Evolutionary conservation across 2,113 vertebrate genomes (phyloP), one percentile per base, ranked within the genome.

Genomic region (Conger conger): DNA sequence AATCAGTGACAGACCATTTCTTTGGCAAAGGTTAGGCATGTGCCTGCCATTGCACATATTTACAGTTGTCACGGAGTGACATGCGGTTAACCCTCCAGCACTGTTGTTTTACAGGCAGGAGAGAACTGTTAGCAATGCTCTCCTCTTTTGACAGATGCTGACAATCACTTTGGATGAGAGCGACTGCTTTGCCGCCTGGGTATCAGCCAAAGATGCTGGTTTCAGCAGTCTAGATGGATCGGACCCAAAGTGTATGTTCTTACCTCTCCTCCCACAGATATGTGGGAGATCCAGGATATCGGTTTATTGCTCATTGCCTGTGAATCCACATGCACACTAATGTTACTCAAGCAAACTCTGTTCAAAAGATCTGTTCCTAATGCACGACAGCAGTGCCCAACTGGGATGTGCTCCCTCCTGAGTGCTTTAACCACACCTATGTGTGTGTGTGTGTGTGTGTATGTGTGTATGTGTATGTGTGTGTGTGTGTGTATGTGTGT

Each of bases 101-200:
- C 9, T 13, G 45, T 50, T 50, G 45, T 50, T 50, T 50, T 50
- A 50, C 45, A 50, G 45, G 45, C 45, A 15, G 45, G 23, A 8
- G 57, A 23, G 20, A 63, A 27, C 0, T 3, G 2, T 27, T 20
- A 63, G 57, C 18, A 27, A 3, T 63, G 57, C 4, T 81, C 83
- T 45, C 35, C 57, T 80, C 23, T 35, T 87, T 45, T 20, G 42
- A 1, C 40, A 99, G 98, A 99, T 99, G 98, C 90, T 99, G 92
- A 99, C 98, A 0, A 99, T 99, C 90, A 99, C 98, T 33, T 87
- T 99, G 92, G 98, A 99, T 85, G 98, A 99, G 93, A 99, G 97
- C 37, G 98, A 99, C 93, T 99, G 98, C 89, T 99, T 99, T 85
- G 98, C 98, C 82, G 98, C 98, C 63, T 99, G 98, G 98, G 98